A percentile compares a stretch with the other conserved stretches of the same genome.
These are phyloP conservation scores for Horisme vitalbata DNA, from an alignment of 2,888 invertebrate species.

Conservation along the genomic window DNA sequence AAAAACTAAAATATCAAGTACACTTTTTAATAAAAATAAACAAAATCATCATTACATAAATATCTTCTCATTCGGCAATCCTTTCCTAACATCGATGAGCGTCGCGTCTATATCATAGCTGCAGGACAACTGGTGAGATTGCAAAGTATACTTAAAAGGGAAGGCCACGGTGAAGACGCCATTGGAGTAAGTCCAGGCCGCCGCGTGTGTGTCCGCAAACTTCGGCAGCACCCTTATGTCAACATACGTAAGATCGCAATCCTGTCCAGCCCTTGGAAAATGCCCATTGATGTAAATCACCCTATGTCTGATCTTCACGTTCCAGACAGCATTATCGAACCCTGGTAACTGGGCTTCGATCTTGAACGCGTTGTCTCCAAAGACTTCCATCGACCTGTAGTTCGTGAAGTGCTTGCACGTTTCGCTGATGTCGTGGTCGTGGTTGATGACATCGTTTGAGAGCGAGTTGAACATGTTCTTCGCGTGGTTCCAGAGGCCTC, in stretches of 20 bases:
- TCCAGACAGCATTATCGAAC: slow-evolving; percentile 13
- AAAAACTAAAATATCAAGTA: no score
- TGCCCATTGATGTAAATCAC: slow-evolving; percentile 22
- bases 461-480: slow-evolving; percentile 21
- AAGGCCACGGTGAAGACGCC: slow-evolving; percentile 18
- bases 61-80: slow-evolving; percentile 15
- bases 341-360: slow-evolving; percentile 10
- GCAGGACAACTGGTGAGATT: slow-evolving; percentile 6
- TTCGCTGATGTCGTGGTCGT: slow-evolving; percentile 23
- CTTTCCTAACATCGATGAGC: slow-evolving; percentile 9
- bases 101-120: slow-evolving; percentile 18
- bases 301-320: slow-evolving; percentile 20
- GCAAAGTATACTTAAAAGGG: slow-evolving; percentile 14
- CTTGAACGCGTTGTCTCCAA: slow-evolving; percentile 16
- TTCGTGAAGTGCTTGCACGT: slow-evolving; percentile 30
- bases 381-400: slow-evolving; percentile 14
- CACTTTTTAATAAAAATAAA: not conserved
- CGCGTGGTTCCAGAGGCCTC: slow-evolving; percentile 14
- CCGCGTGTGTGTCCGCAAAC: slow-evolving; percentile 21
- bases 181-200: slow-evolving; percentile 12
- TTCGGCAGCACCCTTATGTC: slow-evolving; percentile 24
- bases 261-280: slow-evolving; percentile 8
- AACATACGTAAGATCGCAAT: slow-evolving; percentile 23
- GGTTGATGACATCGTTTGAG: slow-evolving; percentile 21
- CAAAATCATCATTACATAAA: slow-evolving; percentile 2